These are phyloP conservation scores for Lysiphlebus fabarum DNA, from an alignment of 1,140 invertebrate species.

Conservation along the genomic window DNA sequence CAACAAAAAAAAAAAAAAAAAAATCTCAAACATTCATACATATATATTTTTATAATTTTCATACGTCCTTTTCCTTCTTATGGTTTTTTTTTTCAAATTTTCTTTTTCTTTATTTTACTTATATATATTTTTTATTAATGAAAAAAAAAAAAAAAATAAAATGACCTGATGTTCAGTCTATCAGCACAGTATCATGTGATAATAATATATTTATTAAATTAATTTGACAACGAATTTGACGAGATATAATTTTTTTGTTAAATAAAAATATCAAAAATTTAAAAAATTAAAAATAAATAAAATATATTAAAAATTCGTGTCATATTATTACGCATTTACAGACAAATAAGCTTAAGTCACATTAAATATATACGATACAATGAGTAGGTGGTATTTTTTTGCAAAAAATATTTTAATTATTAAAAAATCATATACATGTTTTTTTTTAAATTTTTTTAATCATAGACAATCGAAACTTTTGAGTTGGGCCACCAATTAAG, in stretches of 20 bases:
- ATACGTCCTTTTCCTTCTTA: slow-evolving; percentile 6
- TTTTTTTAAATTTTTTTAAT: background rate
- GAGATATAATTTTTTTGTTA: too few relatives aligned
- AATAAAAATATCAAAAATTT: too few relatives aligned
- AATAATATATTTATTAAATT: too few relatives aligned
- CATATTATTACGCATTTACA: slow-evolving; percentile 9
- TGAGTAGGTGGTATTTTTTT: slow-evolving; percentile 18
- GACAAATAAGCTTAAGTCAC: background rate
- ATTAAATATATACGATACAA: slow-evolving; percentile 11
- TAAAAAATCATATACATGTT: background rate
- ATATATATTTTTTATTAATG: background rate
- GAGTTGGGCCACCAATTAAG: too few relatives aligned
- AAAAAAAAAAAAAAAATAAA: too few relatives aligned
- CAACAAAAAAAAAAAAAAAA: too few relatives aligned
- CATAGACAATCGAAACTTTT: slow-evolving; percentile 11
- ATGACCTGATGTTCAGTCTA: slow-evolving; percentile 16
- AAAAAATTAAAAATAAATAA: too few relatives aligned
- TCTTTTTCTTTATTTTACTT: background rate
- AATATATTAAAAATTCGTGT: background rate
- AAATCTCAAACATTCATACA: slow-evolving; percentile 24
- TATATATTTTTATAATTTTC: slow-evolving; percentile 28
- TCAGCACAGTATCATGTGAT: background rate
- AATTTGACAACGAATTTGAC: too few relatives aligned
- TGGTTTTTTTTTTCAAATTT: background rate
- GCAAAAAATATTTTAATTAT: background rate